Evolutionary conservation across 1,140 invertebrate species (phyloP).

Genomic region (Ditylenchus dipsaci): DNA sequence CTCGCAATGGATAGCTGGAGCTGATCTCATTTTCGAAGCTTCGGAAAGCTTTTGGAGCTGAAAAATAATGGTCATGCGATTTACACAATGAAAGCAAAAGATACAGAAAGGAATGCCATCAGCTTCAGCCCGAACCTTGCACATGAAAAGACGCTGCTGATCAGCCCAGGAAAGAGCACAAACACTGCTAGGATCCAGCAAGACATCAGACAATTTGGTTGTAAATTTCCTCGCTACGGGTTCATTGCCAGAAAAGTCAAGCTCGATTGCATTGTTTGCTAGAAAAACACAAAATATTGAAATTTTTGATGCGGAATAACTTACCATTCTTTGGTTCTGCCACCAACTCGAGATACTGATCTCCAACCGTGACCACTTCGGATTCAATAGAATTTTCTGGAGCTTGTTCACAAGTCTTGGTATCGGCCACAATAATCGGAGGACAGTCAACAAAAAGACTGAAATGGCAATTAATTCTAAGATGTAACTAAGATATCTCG

Average conservation of each 20-base stretch:
- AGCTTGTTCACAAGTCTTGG: neutral
- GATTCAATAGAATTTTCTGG: too few species aligned
- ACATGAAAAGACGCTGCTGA: slow-evolving; percentile 36
- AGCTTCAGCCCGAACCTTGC: slow-evolving; percentile 33
- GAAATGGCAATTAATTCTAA: too few species aligned
- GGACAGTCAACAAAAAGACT: slow-evolving; percentile 12
- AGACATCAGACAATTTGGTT: slow-evolving; percentile 4
- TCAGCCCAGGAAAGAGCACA: slow-evolving; percentile 21
- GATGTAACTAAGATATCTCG: too few species aligned
- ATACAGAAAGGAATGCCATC: slow-evolving; percentile 20
- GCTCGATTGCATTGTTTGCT: neutral
- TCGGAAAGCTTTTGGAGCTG: slow-evolving; percentile 23
- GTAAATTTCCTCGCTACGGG: neutral
- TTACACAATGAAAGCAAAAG: neutral
- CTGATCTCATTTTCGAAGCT: slow-evolving; percentile 27
- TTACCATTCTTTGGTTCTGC: neutral
- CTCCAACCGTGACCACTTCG: slow-evolving; percentile 10
- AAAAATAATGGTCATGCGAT: neutral
- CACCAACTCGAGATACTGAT: slow-evolving; percentile 14
- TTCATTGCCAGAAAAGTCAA: neutral
- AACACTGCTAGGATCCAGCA: slow-evolving; percentile 8
- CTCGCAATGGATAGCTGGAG: slow-evolving; percentile 10
- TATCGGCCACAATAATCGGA: neutral
- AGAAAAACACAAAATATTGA: slow-evolving; percentile 1
- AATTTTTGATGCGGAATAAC: neutral